These are phyloP conservation scores for Sialis fuliginosa DNA, from an alignment of 2,888 invertebrate genomes.

Conservation along the genomic window DNA sequence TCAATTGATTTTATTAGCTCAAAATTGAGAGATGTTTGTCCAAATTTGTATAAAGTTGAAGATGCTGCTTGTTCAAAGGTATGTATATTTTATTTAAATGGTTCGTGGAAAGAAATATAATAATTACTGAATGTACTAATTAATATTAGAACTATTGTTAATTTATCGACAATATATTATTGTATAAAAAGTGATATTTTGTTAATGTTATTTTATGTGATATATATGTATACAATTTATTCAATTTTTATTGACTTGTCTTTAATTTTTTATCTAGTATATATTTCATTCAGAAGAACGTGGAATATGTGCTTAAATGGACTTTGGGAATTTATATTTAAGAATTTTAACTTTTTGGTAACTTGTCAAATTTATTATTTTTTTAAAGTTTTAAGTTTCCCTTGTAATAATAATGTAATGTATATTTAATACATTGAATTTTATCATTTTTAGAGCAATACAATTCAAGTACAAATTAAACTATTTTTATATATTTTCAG, in stretches of 20 bases:
- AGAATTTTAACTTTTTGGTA: no score
- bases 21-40: slow-evolving; percentile 77
- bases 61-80: slow-evolving; percentile 94
- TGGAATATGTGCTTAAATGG: no score
- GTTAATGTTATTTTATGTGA: background rate
- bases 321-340: no score
- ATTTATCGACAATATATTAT: no score
- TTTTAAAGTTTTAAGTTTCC: no score
- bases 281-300: no score
- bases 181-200: no score
- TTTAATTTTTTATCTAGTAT: no score
- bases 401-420: background rate
- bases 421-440: background rate
- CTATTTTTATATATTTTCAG: slow-evolving; percentile 25
- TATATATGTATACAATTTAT: slow-evolving; percentile 1
- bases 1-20: slow-evolving; percentile 82
- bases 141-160: no score
- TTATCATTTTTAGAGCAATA: slow-evolving; percentile 2
- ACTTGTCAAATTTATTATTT: no score
- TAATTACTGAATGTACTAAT: no score
- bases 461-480: slow-evolving; percentile 6
- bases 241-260: no score
- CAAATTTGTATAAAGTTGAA: slow-evolving; percentile 82
- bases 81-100: slow-evolving; percentile 9
- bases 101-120: background rate